These are phyloP conservation scores for Drosophila nr. medialis DNA, from an alignment of 2,888 invertebrate genomes.

Conservation along the genomic window DNA sequence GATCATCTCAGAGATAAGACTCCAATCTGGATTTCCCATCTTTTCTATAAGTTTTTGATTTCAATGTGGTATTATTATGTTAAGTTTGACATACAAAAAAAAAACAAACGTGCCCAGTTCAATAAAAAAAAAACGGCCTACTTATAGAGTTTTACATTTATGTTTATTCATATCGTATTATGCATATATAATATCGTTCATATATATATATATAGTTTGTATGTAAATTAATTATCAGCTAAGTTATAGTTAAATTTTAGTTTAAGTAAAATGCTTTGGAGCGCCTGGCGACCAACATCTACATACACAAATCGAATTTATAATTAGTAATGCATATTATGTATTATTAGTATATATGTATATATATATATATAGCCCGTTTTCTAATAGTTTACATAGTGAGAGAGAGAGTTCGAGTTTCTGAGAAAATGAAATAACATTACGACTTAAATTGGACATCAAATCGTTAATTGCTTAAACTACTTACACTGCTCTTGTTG, in stretches of 20 bases:
- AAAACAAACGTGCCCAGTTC: slow-evolving; percentile 6
- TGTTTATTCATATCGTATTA: slow-evolving; percentile 47
- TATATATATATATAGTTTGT: slow-evolving; percentile 52
- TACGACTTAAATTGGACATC: slow-evolving; percentile 40
- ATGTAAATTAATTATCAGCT: slow-evolving; percentile 49
- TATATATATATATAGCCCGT: slow-evolving; percentile 8
- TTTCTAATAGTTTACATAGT: slow-evolving; percentile 63
- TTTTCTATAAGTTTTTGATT: neutral
- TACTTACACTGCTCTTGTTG: slow-evolving; percentile 46
- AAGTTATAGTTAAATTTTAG: slow-evolving; percentile 66
- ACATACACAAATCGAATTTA: slow-evolving; percentile 32
- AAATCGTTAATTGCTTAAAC: slow-evolving; percentile 37
- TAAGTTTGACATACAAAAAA: neutral
- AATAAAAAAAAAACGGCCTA: neutral
- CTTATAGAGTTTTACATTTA: slow-evolving; percentile 30
- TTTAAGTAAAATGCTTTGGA: slow-evolving; percentile 58
- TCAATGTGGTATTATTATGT: too few species aligned
- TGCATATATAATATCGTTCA: slow-evolving; percentile 49
- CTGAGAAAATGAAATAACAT: slow-evolving; percentile 27
- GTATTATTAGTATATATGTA: slow-evolving; percentile 10
- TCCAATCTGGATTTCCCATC: neutral
- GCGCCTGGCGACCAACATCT: slow-evolving; percentile 66
- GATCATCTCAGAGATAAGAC: neutral
- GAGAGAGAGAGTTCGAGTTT: slow-evolving; percentile 7
- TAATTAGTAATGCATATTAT: slow-evolving; percentile 18